Evolutionary conservation across 2,888 invertebrate genomes (phyloP), one percentile per base, ranked within the genome.

Genomic region (Ceraclea dissimilis): DNA sequence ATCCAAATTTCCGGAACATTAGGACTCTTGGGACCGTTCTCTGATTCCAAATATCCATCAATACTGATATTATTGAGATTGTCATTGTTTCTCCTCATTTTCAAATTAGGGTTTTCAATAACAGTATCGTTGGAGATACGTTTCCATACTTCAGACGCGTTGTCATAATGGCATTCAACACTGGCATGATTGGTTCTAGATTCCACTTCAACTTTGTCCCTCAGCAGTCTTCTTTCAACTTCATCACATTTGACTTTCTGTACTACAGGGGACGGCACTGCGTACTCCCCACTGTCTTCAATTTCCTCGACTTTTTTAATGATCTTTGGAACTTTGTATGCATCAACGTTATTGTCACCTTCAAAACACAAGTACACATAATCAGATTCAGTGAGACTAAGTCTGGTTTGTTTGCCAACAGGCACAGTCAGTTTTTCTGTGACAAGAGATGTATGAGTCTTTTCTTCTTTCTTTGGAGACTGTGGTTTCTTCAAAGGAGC

Each of bases 1-100:
- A 86, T 68, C 86, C 87, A 87, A 57, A 85, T 82, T 54, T 84
- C 83, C 2, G 85, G 85, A 4, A 80, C 75, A 21, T 82, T 86
- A 1, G 86, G 85, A 62, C 73, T 76, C 60, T 75, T 72, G 51
- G 73, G 73, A 11, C 74, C 76, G 49, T 53, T 56, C n/a, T 61
- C 58, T 6, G 53, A 20, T 51, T 61, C 61, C 22, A 58, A 52
- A 51, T 59, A 61, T 16, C 57, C 58, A 26, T 58, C 54, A 20
- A 57, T 59, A 17, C 49, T 56, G 4, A 44, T 46, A 31, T 52
- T 44, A n/a, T 49, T 57, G 1, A 49, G 10, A 33, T 55, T 51
- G 16, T 58, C 51, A 17, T 58, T 62, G 21, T 54, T 60, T 51
- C 44, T 51, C 51, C 52, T 56, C 8, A 54, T 52, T 46, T 55